These are phyloP conservation scores for Ricordea florida DNA, from an alignment of 92 coral and sea anemone species.

Conservation along the genomic window DNA sequence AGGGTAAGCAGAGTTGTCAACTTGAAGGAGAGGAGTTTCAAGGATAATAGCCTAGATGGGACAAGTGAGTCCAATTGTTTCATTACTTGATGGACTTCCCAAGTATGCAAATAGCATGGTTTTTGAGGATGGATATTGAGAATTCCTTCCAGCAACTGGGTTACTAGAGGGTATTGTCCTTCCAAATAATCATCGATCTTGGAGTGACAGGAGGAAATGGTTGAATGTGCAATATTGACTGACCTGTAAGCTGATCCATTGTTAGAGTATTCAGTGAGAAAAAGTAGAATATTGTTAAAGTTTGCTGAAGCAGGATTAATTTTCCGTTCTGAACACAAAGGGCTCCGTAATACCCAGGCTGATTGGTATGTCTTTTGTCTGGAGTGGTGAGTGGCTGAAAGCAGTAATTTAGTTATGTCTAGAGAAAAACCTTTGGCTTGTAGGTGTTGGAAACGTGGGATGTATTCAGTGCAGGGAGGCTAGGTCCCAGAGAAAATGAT, in stretches of 20 bases:
- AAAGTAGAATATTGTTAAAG: neutral
- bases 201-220: no score
- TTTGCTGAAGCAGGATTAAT: slow-evolving; percentile 1
- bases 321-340: slow-evolving; percentile 30
- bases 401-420: slow-evolving; percentile 28
- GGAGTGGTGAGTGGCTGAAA: slow-evolving; percentile 55
- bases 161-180: no score
- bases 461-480: slow-evolving; percentile 14
- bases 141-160: neutral
- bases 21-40: neutral
- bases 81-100: neutral
- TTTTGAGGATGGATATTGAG: neutral
- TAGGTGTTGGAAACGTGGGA: slow-evolving; percentile 38
- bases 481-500: slow-evolving; percentile 3
- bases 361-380: slow-evolving; percentile 50
- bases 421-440: slow-evolving; percentile 47
- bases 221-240: neutral
- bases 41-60: neutral
- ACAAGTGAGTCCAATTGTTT: neutral
- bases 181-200: no score
- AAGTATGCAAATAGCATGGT: neutral
- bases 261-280: neutral
- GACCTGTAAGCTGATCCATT: neutral
- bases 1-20: slow-evolving; percentile 8
- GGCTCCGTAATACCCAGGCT: slow-evolving; percentile 42